Base-by-base conservation (phyloP, 1,140 invertebrate species). In the Phthorimaea operculella region DNA sequence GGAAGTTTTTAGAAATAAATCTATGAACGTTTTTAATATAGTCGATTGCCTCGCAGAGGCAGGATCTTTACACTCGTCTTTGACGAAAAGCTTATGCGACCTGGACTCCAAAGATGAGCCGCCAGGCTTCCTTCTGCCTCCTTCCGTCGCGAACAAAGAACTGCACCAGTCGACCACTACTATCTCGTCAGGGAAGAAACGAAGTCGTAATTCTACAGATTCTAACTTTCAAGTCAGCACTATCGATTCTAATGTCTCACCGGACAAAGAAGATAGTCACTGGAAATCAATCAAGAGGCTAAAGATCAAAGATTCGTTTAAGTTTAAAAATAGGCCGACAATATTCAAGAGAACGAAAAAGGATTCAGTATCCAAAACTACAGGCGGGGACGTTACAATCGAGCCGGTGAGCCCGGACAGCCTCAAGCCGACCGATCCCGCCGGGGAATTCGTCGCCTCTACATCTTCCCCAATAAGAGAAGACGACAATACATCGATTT, bases 261-360 rank as follows among this genome's bases (percentile, higher is more conserved):
- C 76, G 6, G 83, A 85, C 55, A 81, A 81, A 62, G 82, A 86
- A 62, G 81, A 86, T 21, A 78, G 74, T 21, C 75, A 85, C 55
- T 87, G 84, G 83, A 87, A 85, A 66, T 85, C 85, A 12, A 86
- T 87, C 18, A 87, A 87, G 72, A 75, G 83, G 59, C 62, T 87
- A 33, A 87, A 87, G 68, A 84, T 87, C 36, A 87, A 87, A 63
- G 84, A 87, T 63, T 87, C 85, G 0, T 87, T 87, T 62, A 84
- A 85, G 58, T 87, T 87, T 59, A 87, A 87, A 64, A 86, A 75
- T 58, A 76, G 75, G 63, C 83, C 85, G 2, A 78, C 75, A 7
- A 85, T 86, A 63, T 84, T 83, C 59, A 85, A 86, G 67, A 74
- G 65, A 59, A 83, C 74, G 5, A 85, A 84, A 70, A 85, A 84